A percentile compares a stretch with the other conserved stretches of the same genome.
Evolutionary conservation across 2,113 vertebrate species (phyloP).

Genomic region (Isurus oxyrinchus): DNA sequence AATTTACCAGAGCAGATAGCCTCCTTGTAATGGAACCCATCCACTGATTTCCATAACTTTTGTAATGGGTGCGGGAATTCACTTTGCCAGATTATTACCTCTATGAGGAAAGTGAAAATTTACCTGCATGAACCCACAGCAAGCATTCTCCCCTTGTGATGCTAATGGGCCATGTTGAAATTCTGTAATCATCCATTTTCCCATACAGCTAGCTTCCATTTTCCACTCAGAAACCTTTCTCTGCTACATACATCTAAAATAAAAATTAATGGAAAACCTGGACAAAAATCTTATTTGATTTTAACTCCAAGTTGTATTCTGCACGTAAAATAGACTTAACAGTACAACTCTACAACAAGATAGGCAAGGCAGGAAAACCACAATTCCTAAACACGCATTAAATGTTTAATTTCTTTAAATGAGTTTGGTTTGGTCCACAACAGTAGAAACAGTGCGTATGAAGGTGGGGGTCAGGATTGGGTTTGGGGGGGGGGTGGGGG

Average conservation of each 20-base stretch:
- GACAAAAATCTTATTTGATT: neutral
- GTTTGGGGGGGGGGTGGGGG: no score
- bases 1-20: neutral
- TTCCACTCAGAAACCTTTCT: neutral
- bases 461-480: no score
- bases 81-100: neutral
- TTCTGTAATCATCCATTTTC: neutral
- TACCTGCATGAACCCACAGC: neutral
- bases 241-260: neutral
- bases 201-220: neutral
- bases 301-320: neutral
- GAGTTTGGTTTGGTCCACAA: neutral
- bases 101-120: neutral
- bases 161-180: neutral
- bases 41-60: neutral
- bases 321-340: neutral
- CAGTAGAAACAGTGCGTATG: neutral
- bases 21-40: neutral
- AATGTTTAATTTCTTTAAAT: neutral
- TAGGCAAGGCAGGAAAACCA: neutral
- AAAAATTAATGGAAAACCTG: neutral
- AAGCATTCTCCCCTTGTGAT: neutral
- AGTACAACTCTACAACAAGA: neutral
- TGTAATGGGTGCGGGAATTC: neutral
- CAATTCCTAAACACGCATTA: neutral